Evolutionary conservation across 2,797 vertebrate species (phyloP).

Genomic region (Galagoides demidoff): DNA sequence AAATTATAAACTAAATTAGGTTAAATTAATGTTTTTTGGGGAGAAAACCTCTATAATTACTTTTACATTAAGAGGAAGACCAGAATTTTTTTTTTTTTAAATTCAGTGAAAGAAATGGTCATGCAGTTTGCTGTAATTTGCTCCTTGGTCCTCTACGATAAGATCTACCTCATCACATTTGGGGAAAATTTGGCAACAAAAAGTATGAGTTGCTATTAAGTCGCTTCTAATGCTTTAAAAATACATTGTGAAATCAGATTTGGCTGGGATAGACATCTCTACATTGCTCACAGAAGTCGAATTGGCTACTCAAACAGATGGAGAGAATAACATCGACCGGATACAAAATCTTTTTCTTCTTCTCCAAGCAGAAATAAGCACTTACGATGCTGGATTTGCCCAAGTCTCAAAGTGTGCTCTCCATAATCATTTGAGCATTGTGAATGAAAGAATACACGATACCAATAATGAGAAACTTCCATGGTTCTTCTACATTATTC

Average conservation of each 20-base stretch:
- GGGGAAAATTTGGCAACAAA: background rate
- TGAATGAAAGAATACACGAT: background rate
- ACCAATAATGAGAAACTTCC: background rate
- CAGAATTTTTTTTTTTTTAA: background rate
- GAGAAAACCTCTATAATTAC: background rate
- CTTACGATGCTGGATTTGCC: background rate
- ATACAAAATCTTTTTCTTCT: background rate
- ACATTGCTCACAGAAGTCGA: background rate
- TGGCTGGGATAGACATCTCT: background rate
- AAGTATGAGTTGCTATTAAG: background rate
- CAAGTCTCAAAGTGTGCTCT: background rate
- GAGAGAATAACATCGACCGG: background rate
- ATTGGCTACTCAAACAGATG: background rate
- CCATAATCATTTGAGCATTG: background rate
- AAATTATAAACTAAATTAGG: background rate
- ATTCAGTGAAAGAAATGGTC: background rate
- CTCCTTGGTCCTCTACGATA: background rate
- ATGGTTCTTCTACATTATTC: background rate
- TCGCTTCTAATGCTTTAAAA: background rate
- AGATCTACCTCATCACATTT: background rate
- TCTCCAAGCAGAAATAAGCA: background rate
- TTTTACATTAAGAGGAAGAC: background rate
- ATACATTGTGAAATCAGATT: background rate
- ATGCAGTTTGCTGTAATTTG: background rate
- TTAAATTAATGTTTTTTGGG: background rate